These are phyloP conservation scores for Uropsilus gracilis DNA, from an alignment of 2,113 vertebrate genomes.

Conservation along the genomic window DNA sequence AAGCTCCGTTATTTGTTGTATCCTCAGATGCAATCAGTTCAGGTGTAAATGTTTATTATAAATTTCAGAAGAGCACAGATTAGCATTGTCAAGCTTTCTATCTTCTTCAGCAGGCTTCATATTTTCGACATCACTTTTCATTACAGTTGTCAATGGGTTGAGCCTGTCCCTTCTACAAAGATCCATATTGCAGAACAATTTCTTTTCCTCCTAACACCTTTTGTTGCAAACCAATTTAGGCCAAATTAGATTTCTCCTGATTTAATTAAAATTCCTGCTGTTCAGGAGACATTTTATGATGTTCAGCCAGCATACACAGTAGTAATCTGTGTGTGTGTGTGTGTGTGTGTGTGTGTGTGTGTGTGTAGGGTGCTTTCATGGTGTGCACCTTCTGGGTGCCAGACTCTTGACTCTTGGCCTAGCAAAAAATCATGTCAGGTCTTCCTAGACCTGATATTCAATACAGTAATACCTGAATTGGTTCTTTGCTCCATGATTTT, in stretches of 20 bases:
- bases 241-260: constrained; percentile 68
- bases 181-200: constrained; percentile 46
- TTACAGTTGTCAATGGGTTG: not conserved
- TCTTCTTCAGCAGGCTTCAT: not conserved
- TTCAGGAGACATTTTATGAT: constrained; percentile 62
- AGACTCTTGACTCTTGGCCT: not conserved
- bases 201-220: constrained; percentile 69
- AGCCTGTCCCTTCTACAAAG: not conserved
- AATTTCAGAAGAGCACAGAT: constrained; percentile 3
- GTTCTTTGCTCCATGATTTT: not conserved
- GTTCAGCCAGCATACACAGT: constrained; percentile 16
- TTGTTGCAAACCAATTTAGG: constrained; percentile 66
- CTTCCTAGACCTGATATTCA: not conserved
- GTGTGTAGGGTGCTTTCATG: not conserved
- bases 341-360: not conserved
- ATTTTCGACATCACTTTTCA: constrained; percentile 43
- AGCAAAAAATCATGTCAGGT: not conserved
- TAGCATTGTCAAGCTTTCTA: not conserved
- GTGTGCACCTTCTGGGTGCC: not conserved
- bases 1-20: not conserved
- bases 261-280: constrained; percentile 78
- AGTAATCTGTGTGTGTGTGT: not conserved
- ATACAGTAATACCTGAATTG: not conserved
- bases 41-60: not conserved
- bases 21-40: not conserved